Percentiles rank a stretch among this genome's conserved stretches.
Conservation (phyloP, 2,888 invertebrate genomes). For the Eledona agricola region DNA sequence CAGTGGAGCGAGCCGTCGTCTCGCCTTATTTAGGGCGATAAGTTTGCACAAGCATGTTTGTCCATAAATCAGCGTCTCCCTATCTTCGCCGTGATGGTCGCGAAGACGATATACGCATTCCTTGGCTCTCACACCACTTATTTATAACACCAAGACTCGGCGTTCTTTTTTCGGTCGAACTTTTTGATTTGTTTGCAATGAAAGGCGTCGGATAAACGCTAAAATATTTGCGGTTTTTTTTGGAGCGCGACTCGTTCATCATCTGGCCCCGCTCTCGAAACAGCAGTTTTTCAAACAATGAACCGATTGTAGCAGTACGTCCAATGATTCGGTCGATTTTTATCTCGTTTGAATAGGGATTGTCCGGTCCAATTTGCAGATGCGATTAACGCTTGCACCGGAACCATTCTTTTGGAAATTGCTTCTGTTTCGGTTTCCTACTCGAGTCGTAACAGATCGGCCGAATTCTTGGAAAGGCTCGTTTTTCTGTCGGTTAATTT, state of each 20-base stretch:
- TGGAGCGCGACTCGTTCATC: constrained; percentile 5
- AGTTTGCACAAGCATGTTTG: constrained; percentile 27
- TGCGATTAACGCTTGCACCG: no score
- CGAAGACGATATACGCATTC: constrained; percentile 30
- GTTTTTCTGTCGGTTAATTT: no score
- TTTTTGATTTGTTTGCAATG: constrained; percentile 6
- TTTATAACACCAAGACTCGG: constrained; percentile 25
- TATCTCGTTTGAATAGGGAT: not conserved
- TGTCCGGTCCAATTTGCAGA: no score
- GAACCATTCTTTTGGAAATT: no score
- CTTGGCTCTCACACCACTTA: constrained; percentile 32
- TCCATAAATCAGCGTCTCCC: constrained; percentile 30
- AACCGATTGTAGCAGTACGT: no score
- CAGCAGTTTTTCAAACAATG: no score
- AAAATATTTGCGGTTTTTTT: constrained; percentile 14
- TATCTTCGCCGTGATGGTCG: constrained; percentile 26
- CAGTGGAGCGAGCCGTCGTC: no score
- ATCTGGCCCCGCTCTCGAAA: no score
- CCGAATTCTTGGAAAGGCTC: no score
- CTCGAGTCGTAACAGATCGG: no score
- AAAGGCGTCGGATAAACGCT: constrained; percentile 19
- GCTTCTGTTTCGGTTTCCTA: no score
- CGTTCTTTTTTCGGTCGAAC: constrained; percentile 2
- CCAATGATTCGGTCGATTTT: not conserved
- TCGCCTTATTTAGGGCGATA: constrained; percentile 25